Base-by-base conservation (phyloP, 2,113 vertebrate genomes). In the Beaufortia kweichowensis region DNA sequence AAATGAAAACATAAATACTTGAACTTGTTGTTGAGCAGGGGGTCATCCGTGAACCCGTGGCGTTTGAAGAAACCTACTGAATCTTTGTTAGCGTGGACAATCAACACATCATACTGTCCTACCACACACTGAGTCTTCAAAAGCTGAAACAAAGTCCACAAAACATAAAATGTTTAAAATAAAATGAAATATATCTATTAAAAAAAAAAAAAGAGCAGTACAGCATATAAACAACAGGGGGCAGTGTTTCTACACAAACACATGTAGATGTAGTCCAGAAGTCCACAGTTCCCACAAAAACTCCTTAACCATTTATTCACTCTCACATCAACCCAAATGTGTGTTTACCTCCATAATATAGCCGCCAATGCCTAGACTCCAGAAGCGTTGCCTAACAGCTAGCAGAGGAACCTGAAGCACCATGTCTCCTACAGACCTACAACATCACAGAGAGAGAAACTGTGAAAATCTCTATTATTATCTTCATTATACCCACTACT, bases 1-100 rank as follows among this genome's bases (percentile, higher is more conserved):
- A 41, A 64, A 62, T 62, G 31, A 28, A n/a, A 21, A 23, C 21
- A 41, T 21, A 3, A 14, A n/a, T 77, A 81, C 83, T 48, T 75
- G 71, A 80, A 82, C 61, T 80, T 84, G 35, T 76, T 77, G 64
- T 86, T 85, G 4, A 86, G 80, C 4, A 86, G 67, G 46, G 73
- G 17, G 57, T 86, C 80, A n/a, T 84, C 67, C 0, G 26, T 77
- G 33, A 84, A 55, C 9, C 50, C 68, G 3, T 82, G 80, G 39
- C 12, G 17, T 15, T 65, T 64, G 26, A 86, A 87, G 75, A 87
- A 84, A 5, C n/a, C 26, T 9, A 69, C 35, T 7, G 82, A 68
- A 29, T 62, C 63, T 6, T 19, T 69, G 71, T 82, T 81, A 6
- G 77, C 79, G 17, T 87, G 79, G n/a, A 78, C 57, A 17, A 82